phyloP scores from a whole-genome alignment of 2,113 vertebrate genomes.

The Formicarius rufipectus region DNA sequence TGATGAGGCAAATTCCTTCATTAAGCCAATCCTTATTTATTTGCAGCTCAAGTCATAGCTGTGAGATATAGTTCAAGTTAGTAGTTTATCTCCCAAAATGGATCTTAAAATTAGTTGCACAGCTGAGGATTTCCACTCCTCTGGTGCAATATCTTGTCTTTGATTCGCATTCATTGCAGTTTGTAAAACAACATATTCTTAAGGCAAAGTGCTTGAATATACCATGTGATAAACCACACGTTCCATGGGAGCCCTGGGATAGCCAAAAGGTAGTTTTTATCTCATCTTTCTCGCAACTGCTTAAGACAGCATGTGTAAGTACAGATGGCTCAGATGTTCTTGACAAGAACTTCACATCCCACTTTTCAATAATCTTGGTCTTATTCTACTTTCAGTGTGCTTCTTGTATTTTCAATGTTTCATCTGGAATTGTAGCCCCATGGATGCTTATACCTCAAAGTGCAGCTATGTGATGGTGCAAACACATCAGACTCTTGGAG shows the following conservation, averaged over 20 bases:
- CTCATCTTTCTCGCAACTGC: neutral
- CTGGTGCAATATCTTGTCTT: neutral
- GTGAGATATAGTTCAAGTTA: neutral
- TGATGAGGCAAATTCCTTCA: neutral
- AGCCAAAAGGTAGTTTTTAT: neutral
- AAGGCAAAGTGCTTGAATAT: neutral
- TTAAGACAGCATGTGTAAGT: neutral
- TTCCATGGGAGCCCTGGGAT: accelerated
- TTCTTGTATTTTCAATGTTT: neutral
- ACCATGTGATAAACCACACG: neutral
- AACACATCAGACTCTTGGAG: neutral
- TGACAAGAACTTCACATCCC: neutral
- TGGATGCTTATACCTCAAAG: neutral
- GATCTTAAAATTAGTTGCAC: neutral
- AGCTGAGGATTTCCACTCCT: accelerated
- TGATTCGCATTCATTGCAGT: neutral
- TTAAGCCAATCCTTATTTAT: neutral
- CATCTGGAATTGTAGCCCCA: neutral
- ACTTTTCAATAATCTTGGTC: neutral
- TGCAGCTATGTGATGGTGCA: neutral
- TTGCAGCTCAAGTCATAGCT: neutral
- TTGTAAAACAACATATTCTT: neutral
- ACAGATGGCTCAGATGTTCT: neutral
- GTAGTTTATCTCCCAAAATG: neutral
- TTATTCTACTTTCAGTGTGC: neutral